Conservation (phyloP, 2,797 vertebrate genomes). For the Acanthurus lineatus region DNA sequence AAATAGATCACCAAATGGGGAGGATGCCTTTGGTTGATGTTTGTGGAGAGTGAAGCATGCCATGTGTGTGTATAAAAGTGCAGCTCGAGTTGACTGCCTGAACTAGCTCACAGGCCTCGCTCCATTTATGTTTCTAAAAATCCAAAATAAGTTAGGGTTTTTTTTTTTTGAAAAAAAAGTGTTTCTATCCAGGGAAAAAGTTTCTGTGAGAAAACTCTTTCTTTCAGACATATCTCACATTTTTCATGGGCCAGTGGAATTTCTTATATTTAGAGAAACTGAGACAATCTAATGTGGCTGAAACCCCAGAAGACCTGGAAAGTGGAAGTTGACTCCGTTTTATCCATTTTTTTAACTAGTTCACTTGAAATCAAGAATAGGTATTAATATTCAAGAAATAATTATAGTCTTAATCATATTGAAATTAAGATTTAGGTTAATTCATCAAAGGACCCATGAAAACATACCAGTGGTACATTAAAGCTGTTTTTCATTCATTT, state of each 20-base stretch:
- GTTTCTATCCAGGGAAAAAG: background rate
- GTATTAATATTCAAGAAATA: background rate
- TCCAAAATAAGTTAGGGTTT: too few relatives aligned
- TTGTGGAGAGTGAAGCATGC: too few relatives aligned
- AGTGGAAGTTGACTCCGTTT: background rate
- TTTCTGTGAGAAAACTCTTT: background rate
- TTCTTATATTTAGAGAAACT: too few relatives aligned
- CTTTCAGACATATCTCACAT: background rate
- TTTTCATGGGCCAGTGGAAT: background rate
- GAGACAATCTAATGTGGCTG: background rate
- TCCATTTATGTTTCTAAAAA: too few relatives aligned
- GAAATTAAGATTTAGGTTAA: background rate
- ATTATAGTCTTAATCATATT: background rate
- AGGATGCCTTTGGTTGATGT: too few relatives aligned
- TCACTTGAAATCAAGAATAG: background rate
- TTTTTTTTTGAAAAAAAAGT: background rate
- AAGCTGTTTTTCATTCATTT: too few relatives aligned
- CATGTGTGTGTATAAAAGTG: too few relatives aligned
- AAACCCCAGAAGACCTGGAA: background rate
- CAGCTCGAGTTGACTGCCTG: too few relatives aligned
- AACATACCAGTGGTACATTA: too few relatives aligned
- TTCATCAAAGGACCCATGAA: too few relatives aligned
- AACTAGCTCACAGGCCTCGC: too few relatives aligned
- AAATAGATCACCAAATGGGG: too few relatives aligned
- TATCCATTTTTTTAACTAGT: background rate